Base-by-base conservation (phyloP, 2,888 invertebrate genomes). In the Drosophila mercatorum region DNA sequence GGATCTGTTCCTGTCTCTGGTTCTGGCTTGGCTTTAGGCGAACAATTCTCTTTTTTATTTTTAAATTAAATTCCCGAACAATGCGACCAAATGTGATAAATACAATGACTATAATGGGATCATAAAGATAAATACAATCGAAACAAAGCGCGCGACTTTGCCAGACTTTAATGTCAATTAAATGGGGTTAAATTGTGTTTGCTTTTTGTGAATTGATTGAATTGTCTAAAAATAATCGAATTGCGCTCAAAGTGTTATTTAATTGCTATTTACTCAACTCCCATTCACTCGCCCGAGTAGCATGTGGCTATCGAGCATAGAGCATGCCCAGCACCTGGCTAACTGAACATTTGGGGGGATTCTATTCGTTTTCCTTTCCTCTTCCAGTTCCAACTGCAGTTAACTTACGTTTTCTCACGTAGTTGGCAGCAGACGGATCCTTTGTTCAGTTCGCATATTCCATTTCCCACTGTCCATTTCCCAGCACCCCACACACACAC, bases 41-140 rank as follows among this genome's bases (percentile, higher is more conserved):
- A 70, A 51, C 70, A 70, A 70, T 70, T 58, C 60, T 10, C 36
- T 77, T 78, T 65, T 75, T 71, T 40, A 43, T 72, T 81, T 73
- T 83, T 78, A 80, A 84, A 84, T 84, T 87, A 87, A 87, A 84
- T 84, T 82, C 85, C n/a, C 36, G 55, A 71, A 84, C 88, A 87
- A 83, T 83, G 58, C 61, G 10, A 22, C 63, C 64, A 83, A 86
- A 82, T 87, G 85, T 82, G 71, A 78, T 83, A 86, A 72, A 68
- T 72, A 87, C 83, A 87, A 83, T 73, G 64, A 68, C 63, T 43
- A 73, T 80, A 78, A 84, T 72, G 78, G 78, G 61, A 69, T 68
- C 59, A 78, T 80, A 78, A 84, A 73, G 75, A 80, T 80, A 82
- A 72, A 72, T 70, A 78, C 70, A 73, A 72, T 55, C 40, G 10